Conservation (phyloP, 1,140 invertebrate species). For the Eupristina koningsbergeri region DNA sequence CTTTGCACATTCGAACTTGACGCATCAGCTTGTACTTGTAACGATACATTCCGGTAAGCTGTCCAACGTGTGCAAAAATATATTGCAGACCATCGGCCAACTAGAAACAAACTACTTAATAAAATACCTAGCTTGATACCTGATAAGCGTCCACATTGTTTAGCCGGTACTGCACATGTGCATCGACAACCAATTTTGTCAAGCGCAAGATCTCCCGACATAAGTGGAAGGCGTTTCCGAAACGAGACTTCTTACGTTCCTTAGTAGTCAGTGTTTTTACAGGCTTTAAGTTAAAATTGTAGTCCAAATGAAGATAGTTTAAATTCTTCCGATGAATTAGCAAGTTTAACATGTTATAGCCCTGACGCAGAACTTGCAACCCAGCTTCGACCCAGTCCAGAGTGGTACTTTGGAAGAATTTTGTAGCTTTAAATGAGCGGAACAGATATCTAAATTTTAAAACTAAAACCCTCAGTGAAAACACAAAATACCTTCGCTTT, state of each 20-base stretch:
- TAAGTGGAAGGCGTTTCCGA: constrained; percentile 99
- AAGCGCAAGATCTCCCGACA: constrained; percentile 98
- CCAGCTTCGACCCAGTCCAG: constrained; percentile 99
- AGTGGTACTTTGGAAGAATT: constrained; percentile 99
- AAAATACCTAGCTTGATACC: too few species aligned
- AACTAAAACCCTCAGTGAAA: too few species aligned
- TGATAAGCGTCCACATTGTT: constrained; percentile 99
- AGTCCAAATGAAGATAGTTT: constrained; percentile 99
- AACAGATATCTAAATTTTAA: constrained; percentile 98
- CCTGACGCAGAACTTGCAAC: constrained; percentile 97
- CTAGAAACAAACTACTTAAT: too few species aligned
- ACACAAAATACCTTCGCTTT: too few species aligned
- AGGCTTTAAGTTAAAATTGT: constrained; percentile 99
- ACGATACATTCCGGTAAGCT: constrained; percentile 99
- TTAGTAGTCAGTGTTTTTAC: constrained; percentile 99
- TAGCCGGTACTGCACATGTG: constrained; percentile 98
- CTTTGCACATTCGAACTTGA: constrained; percentile 99
- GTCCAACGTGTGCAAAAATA: constrained; percentile 99
- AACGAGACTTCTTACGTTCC: constrained; percentile 98
- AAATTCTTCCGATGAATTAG: constrained; percentile 99
- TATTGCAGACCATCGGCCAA: constrained; percentile 99
- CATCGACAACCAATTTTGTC: constrained; percentile 98
- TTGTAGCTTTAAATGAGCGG: constrained; percentile 99
- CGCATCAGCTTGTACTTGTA: constrained; percentile 99
- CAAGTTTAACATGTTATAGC: constrained; percentile 99